A percentile compares a stretch with the other conserved stretches of the same genome.
Conservation (phyloP, 2,888 invertebrate species). For the Orthosia gracilis region DNA sequence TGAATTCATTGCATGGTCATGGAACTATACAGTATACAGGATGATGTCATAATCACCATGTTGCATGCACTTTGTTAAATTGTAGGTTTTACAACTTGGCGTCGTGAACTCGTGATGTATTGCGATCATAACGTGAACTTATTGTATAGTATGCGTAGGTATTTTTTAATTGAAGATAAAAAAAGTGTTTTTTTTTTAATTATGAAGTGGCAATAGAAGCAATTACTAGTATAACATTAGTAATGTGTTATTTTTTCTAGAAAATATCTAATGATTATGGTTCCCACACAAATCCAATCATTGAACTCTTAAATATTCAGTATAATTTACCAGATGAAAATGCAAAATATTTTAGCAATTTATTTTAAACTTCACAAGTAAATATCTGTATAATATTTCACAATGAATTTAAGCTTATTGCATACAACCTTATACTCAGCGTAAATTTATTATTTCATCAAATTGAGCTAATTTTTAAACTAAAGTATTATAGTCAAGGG, state of each 20-base stretch:
- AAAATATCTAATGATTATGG: neutral
- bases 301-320: too few relatives aligned
- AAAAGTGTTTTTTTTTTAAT: neutral
- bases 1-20: conserved; percentile 62
- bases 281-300: neutral
- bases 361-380: neutral
- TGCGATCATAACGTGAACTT: neutral
- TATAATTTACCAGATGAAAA: too few relatives aligned
- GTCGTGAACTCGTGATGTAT: conserved; percentile 16
- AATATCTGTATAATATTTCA: conserved; percentile 10
- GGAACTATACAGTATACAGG: conserved; percentile 40
- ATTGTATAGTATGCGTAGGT: neutral
- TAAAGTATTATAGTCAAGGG: conserved; percentile 14
- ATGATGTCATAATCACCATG: conserved; percentile 73
- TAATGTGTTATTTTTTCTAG: neutral
- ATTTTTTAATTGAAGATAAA: neutral
- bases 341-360: conserved; percentile 1
- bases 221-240: too few relatives aligned
- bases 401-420: neutral
- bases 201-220: too few relatives aligned
- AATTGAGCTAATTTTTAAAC: conserved; percentile 19
- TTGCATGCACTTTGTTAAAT: conserved; percentile 54
- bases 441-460: neutral
- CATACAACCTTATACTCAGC: conserved; percentile 4
- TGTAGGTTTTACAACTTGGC: conserved; percentile 11